These are phyloP conservation scores for Nannoperca obscura DNA, from an alignment of 2,797 vertebrate genomes.

Conservation along the genomic window DNA sequence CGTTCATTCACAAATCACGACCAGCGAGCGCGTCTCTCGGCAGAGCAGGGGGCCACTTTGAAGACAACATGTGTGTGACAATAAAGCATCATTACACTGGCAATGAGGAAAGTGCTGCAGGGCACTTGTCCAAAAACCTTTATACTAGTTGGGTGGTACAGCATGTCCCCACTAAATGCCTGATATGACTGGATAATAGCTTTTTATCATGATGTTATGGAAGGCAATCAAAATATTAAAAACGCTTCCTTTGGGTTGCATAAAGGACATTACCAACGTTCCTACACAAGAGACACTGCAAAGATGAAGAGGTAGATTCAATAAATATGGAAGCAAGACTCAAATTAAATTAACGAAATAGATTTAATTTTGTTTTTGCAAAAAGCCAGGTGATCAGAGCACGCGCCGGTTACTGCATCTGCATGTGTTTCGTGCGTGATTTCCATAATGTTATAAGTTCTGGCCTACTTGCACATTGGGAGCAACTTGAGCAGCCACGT, in stretches of 20 bases:
- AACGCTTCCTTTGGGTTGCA: not conserved
- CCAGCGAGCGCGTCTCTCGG: conserved; percentile 9
- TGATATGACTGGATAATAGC: not conserved
- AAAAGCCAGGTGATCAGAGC: not conserved
- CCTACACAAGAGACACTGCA: not conserved
- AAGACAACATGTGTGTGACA: conserved; percentile 15
- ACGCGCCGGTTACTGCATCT: not conserved
- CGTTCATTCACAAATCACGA: conserved; percentile 66
- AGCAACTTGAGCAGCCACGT: not conserved
- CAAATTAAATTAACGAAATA: not conserved
- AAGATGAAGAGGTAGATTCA: not conserved
- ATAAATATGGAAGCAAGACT: not conserved
- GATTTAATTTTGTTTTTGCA: not conserved
- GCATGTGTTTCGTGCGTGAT: not conserved
- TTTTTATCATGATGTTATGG: conserved; percentile 6
- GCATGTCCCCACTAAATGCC: not conserved
- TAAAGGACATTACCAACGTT: not conserved
- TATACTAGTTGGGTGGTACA: not conserved
- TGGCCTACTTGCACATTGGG: conserved; percentile 13
- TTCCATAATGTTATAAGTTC: no score
- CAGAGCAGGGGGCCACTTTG: conserved; percentile 27
- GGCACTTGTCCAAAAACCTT: not conserved
- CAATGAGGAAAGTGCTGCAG: not conserved
- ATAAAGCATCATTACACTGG: conserved; percentile 4
- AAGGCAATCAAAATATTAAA: not conserved